Base-by-base conservation (phyloP, 2,113 vertebrate species). In the Perca fluviatilis region DNA sequence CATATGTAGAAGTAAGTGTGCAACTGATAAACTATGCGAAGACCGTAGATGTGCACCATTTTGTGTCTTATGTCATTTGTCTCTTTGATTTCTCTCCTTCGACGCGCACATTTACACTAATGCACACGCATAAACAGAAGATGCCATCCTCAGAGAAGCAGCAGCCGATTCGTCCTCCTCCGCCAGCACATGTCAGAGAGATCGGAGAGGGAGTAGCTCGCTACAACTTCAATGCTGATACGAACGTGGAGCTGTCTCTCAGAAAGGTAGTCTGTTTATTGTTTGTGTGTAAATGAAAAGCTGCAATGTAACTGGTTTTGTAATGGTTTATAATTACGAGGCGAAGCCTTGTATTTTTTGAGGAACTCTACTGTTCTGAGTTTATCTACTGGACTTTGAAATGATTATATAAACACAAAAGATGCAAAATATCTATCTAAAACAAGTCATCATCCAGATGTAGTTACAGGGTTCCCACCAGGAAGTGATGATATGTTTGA, bases 141-240 rank as follows among this genome's bases (percentile, higher is more conserved):
- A 94, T 98, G 88, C 85, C 86, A 0, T 96, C 96, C 58, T 83
- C 96, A 33, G 98, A 98, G 93, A 98, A 97, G 95, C 95, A 96
- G 82, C 98, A 98, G 86, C 98, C 98, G 2, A 95, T 95, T 30
- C 96, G 98, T 87, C 98, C 98, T 51, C 98, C 98, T 82, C 98
- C 98, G 13, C 98, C 98, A 33, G 97, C 97, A 65, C 97, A 98
- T n/a, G 92, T 95, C 46, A 94, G 96, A 93, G 98, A 99, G 84
- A 98, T 99, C 11, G 98, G 98, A 84, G 98, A 99, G 92, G 98
- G 97, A 19, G 72, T 98, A 89, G 98, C 98, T 83, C 98, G 98
- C 90, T 99, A 98, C 3, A 99, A 97, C 90, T 99, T 99, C 92
- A 99, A 90, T 11, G 98, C 98, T 13, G 98, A 99, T 90, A 99